A percentile compares a stretch with the other conserved stretches of the same genome.
Conservation (phyloP, 2,888 invertebrate genomes). For the Aphodius granarius region DNA sequence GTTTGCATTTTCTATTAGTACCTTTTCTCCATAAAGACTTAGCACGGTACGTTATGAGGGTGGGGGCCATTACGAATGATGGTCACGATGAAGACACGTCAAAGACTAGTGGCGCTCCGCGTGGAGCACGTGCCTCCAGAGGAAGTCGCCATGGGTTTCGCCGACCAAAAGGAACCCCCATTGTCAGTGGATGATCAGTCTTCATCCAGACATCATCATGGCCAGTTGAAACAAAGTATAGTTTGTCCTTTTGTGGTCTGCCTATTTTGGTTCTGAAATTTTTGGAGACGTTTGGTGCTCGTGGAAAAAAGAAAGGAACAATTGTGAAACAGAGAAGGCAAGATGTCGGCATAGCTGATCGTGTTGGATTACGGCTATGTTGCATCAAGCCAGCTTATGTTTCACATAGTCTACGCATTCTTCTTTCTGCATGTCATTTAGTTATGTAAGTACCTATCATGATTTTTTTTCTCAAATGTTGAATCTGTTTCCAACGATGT, state of each 20-base stretch:
- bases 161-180: constrained; percentile 35
- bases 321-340: constrained; percentile 67
- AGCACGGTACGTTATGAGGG: constrained; percentile 7
- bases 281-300: neutral
- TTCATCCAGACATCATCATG: constrained; percentile 16
- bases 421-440: neutral
- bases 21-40: constrained; percentile 22
- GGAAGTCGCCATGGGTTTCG: constrained; percentile 46
- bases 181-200: constrained; percentile 29
- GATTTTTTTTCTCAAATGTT: no score
- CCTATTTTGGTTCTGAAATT: constrained; percentile 19
- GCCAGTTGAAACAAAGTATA: neutral
- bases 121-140: constrained; percentile 47
- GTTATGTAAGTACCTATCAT: neutral
- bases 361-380: constrained; percentile 75
- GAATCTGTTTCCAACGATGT: no score
- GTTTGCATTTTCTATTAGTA: constrained; percentile 27
- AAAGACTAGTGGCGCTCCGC: constrained; percentile 34
- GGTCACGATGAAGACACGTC: constrained; percentile 36
- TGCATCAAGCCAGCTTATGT: constrained; percentile 79
- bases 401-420: constrained; percentile 52
- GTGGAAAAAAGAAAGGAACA: neutral
- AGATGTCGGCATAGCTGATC: constrained; percentile 89
- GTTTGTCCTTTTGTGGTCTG: constrained; percentile 12
- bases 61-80: constrained; percentile 26